These are phyloP conservation scores for Enteromius mattozi DNA, from an alignment of 2,797 vertebrate genomes.

Conservation along the genomic window DNA sequence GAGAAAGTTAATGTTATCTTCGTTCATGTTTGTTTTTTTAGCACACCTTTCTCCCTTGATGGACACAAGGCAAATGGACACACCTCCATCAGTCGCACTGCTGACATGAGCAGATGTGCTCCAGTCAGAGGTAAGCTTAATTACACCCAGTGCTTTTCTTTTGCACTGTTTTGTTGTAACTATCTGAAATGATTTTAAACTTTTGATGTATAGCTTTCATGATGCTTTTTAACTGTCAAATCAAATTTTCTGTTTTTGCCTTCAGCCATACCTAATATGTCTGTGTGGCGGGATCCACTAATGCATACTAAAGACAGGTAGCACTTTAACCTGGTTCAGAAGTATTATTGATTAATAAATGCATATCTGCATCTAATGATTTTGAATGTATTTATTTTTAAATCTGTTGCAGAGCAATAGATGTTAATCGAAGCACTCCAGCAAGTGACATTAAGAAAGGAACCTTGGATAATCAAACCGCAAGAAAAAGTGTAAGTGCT, in stretches of 20 bases:
- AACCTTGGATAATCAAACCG: slow-evolving; percentile 61
- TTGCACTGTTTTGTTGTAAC: neutral
- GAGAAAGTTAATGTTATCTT: neutral
- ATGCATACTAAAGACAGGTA: slow-evolving; percentile 72
- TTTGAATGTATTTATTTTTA: neutral
- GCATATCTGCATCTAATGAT: slow-evolving; percentile 3
- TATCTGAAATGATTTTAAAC: neutral
- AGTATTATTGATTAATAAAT: neutral
- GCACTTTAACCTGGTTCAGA: neutral
- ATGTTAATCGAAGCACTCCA: slow-evolving; percentile 61
- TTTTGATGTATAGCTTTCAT: neutral
- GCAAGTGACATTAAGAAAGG: slow-evolving; percentile 65
- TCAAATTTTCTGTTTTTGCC: neutral
- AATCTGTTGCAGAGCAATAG: slow-evolving; percentile 58
- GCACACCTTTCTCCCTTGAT: slow-evolving; percentile 64
- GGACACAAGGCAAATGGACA: slow-evolving; percentile 61
- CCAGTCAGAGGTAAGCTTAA: slow-evolving; percentile 67
- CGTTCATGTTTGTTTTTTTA: slow-evolving; percentile 43
- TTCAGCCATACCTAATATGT: slow-evolving; percentile 69
- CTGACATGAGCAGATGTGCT: slow-evolving; percentile 68
- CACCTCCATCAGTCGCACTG: slow-evolving; percentile 63
- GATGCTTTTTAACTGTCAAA: neutral
- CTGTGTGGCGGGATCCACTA: slow-evolving; percentile 72
- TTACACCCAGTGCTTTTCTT: neutral
- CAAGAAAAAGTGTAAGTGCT: slow-evolving; percentile 66